Percentiles rank a stretch among this genome's conserved stretches.
Conservation (phyloP, 2,888 invertebrate species). For the Parapristionchus giblindavisi region DNA sequence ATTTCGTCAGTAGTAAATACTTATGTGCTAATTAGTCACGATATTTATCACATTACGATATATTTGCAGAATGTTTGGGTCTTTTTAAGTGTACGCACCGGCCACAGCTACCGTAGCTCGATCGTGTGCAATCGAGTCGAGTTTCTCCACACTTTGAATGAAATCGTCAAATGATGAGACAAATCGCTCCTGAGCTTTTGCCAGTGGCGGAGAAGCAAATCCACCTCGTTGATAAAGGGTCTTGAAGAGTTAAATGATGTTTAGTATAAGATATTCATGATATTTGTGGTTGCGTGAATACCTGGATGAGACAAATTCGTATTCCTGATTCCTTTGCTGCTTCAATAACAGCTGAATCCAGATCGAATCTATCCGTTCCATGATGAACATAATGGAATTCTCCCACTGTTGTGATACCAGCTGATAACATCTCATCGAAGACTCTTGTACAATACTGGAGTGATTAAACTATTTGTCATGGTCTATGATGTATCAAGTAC, state of each 20-base stretch:
- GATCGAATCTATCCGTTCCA: constrained; percentile 55
- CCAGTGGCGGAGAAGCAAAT: constrained; percentile 53
- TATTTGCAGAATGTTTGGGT: background rate
- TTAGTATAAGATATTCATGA: background rate
- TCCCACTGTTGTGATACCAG: constrained; percentile 68
- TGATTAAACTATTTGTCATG: background rate
- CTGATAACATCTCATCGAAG: constrained; percentile 65
- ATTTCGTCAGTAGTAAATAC: background rate
- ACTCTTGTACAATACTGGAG: constrained; percentile 59
- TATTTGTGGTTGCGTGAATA: constrained; percentile 5
- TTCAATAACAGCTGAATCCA: constrained; percentile 62
- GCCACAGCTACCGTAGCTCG: constrained; percentile 51
- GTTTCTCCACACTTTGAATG: constrained; percentile 46
- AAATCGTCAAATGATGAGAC: constrained; percentile 56
- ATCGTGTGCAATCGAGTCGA: constrained; percentile 39
- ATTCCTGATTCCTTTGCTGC: constrained; percentile 65
- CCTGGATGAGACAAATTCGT: constrained; percentile 60
- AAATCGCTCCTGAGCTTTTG: constrained; percentile 58
- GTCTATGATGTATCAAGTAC: constrained; percentile 39
- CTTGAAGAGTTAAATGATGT: constrained; percentile 37
- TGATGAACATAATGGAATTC: constrained; percentile 70
- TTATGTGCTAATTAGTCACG: background rate
- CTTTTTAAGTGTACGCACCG: constrained; percentile 37
- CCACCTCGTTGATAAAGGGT: constrained; percentile 66
- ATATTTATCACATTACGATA: background rate